Percentiles rank a stretch among this genome's conserved stretches.
Conservation (phyloP, 1,140 invertebrate genomes). For the Oryctes rhinoceros region DNA sequence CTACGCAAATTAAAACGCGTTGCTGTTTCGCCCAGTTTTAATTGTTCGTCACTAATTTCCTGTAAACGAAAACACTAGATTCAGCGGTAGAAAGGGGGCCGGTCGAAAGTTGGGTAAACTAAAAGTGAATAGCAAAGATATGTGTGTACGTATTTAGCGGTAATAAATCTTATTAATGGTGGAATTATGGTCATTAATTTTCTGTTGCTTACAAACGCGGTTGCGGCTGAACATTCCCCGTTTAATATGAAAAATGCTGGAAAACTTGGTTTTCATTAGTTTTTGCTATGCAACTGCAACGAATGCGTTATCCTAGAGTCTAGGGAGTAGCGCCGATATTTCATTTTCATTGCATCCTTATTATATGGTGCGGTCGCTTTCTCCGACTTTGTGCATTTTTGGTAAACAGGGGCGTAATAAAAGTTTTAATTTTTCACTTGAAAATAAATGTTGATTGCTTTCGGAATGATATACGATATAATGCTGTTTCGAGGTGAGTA, state of each 20-base stretch:
- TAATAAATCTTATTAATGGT: slow-evolving; percentile 15
- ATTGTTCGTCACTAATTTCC: slow-evolving; percentile 3
- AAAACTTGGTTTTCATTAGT: slow-evolving; percentile 15
- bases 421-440: no score
- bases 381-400: no score
- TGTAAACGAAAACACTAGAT: not conserved
- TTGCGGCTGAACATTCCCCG: not conserved
- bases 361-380: no score
- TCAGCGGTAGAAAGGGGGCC: not conserved
- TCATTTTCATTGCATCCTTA: not conserved
- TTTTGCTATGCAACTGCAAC: not conserved
- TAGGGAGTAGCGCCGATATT: not conserved
- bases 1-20: not conserved
- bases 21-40: not conserved
- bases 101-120: not conserved
- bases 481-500: no score
- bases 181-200: slow-evolving; percentile 15
- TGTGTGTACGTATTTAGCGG: not conserved
- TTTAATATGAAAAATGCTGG: not conserved
- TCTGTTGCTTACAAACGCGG: slow-evolving; percentile 8
- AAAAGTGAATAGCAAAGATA: not conserved
- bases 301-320: not conserved
- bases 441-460: no score
- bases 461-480: no score
- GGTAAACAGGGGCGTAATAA: no score